A percentile compares a stretch with the other conserved stretches of the same genome.
Conservation (phyloP, 2,888 invertebrate species). For the Clivina fossor region DNA sequence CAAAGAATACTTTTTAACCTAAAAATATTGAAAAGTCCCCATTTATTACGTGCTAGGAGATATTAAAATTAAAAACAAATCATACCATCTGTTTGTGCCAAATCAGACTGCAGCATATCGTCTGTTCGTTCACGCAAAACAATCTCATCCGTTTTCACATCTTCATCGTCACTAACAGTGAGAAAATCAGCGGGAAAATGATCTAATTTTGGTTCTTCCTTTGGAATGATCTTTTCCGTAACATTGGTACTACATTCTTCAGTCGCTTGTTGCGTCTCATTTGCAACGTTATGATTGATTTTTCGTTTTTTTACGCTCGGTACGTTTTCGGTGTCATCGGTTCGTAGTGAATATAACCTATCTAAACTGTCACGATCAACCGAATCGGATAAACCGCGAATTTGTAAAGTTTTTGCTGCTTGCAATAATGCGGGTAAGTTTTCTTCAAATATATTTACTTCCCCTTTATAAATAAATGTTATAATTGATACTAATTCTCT, state of each 20-base stretch:
- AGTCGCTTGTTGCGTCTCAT: not conserved
- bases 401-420: conserved; percentile 68
- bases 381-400: conserved; percentile 62
- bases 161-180: conserved; percentile 25
- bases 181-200: conserved; percentile 19
- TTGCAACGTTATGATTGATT: conserved; percentile 2
- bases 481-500: conserved; percentile 65
- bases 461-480: conserved; percentile 74
- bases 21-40: not conserved
- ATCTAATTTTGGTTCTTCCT: conserved; percentile 29
- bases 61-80: not conserved
- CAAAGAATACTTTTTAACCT: not conserved
- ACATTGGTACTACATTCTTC: conserved; percentile 9
- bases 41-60: too few relatives aligned
- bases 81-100: conserved; percentile 17
- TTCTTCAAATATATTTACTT: conserved; percentile 72
- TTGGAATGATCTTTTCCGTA: conserved; percentile 22
- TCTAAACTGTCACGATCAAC: conserved; percentile 22
- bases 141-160: conserved; percentile 18
- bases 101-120: conserved; percentile 11
- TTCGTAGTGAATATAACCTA: conserved; percentile 18
- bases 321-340: conserved; percentile 1
- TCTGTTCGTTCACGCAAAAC: conserved; percentile 6
- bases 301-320: conserved; percentile 18
- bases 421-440: conserved; percentile 67